These are phyloP conservation scores for Miichthys miiuy DNA, from an alignment of 2,797 vertebrate species.

Conservation along the genomic window DNA sequence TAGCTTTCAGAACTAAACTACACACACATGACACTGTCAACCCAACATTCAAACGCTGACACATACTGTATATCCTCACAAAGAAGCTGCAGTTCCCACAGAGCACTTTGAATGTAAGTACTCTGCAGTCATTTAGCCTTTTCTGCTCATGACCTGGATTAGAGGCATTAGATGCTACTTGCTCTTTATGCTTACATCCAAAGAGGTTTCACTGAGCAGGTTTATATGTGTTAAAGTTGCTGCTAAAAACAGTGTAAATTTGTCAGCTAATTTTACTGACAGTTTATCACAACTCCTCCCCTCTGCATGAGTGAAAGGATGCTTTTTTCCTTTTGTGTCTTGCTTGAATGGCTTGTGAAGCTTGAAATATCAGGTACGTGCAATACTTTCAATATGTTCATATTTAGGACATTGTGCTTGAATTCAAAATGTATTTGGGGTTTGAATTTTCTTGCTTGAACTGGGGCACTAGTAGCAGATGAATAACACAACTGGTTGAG, in stretches of 20 bases:
- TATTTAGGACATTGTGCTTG: neutral
- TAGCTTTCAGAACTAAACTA: conserved; percentile 47
- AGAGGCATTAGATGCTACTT: neutral
- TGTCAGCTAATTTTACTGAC: conserved; percentile 10
- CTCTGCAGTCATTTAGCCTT: conserved; percentile 15
- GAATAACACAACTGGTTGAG: neutral
- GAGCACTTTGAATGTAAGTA: conserved; percentile 73
- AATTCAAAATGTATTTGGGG: neutral
- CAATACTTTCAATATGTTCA: neutral
- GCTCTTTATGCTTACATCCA: neutral
- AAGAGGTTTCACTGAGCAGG: neutral
- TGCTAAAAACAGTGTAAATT: conserved; percentile 16
- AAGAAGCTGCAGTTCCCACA: conserved; percentile 53
- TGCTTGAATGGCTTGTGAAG: neutral
- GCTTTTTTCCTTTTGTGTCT: neutral
- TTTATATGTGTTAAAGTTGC: conserved; percentile 3
- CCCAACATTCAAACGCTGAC: conserved; percentile 63
- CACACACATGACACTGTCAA: conserved; percentile 45
- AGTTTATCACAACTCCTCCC: conserved; percentile 22
- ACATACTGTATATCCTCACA: conserved; percentile 44
- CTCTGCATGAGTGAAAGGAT: neutral
- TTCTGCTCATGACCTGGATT: conserved; percentile 5
- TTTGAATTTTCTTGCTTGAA: neutral
- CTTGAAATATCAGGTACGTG: conserved; percentile 1
- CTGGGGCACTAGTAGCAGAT: neutral